phyloP scores from a whole-genome alignment of 2,888 invertebrate genomes.

The Andrena flavipes region DNA sequence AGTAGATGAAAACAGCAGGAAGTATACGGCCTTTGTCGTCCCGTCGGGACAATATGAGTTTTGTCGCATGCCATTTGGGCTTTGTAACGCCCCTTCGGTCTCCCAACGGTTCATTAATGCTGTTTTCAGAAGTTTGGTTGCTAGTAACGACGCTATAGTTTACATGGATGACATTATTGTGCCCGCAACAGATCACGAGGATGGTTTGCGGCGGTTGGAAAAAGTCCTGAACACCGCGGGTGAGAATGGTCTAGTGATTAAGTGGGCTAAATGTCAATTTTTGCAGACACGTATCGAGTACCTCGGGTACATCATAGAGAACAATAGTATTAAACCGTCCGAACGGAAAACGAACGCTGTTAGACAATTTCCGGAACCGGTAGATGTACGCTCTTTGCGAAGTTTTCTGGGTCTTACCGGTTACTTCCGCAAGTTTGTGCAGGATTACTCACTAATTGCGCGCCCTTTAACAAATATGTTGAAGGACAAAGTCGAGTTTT shows the following conservation, averaged over 20 bases:
- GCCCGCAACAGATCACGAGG: not conserved
- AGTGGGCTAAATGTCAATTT: constrained; percentile 22
- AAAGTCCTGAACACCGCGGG: not conserved
- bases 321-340: not conserved
- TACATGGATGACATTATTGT: constrained; percentile 20
- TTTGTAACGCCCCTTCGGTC: not conserved
- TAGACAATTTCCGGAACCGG: constrained; percentile 43
- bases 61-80: constrained; percentile 34
- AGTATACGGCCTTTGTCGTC: not conserved
- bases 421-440: constrained; percentile 66
- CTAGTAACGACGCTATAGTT: not conserved
- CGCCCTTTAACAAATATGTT: constrained; percentile 72
- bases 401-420: constrained; percentile 61
- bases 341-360: constrained; percentile 59
- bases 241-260: not conserved
- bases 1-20: not conserved
- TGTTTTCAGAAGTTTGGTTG: constrained; percentile 53
- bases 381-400: constrained; percentile 2
- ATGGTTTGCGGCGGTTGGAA: not conserved
- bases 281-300: constrained; percentile 3
- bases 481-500: constrained; percentile 24
- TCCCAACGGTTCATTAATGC: constrained; percentile 58
- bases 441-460: constrained; percentile 62
- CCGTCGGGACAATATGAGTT: constrained; percentile 47
- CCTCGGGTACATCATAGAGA: constrained; percentile 13